phyloP scores from a whole-genome alignment of 2,113 vertebrate species.

The Pygoscelis adeliae region DNA sequence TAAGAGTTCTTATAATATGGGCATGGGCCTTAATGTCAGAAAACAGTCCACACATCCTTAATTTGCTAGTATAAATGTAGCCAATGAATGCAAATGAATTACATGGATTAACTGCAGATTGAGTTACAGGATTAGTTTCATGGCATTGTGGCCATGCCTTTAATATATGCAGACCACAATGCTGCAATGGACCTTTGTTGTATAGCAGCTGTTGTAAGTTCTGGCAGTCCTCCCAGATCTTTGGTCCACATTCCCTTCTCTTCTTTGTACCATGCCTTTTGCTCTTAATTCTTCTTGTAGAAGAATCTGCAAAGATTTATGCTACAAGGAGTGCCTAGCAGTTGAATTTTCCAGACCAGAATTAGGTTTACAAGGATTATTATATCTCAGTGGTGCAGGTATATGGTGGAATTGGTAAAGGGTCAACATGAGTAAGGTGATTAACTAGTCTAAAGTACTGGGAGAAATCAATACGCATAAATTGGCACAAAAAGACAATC shows the following conservation, averaged over 20 bases:
- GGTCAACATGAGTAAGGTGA: neutral
- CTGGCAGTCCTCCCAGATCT: neutral
- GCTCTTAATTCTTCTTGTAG: neutral
- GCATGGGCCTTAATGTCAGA: neutral
- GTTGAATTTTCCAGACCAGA: neutral
- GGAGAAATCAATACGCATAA: neutral
- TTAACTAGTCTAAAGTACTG: neutral
- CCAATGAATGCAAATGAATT: neutral
- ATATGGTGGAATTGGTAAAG: neutral
- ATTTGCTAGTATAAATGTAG: neutral
- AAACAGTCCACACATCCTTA: neutral
- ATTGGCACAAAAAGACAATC: neutral
- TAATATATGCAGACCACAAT: neutral
- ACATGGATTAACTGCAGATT: neutral
- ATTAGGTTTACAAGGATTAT: neutral
- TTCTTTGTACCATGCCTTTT: neutral
- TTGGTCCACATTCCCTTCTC: neutral
- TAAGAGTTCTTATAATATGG: neutral
- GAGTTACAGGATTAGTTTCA: neutral
- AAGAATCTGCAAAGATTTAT: neutral
- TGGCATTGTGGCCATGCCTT: neutral
- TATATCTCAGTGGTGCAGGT: neutral
- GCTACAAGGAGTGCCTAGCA: neutral
- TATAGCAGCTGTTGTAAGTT: neutral
- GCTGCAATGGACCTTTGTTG: neutral